Conservation (phyloP, 2,888 invertebrate species). For the Phortica magna region DNA sequence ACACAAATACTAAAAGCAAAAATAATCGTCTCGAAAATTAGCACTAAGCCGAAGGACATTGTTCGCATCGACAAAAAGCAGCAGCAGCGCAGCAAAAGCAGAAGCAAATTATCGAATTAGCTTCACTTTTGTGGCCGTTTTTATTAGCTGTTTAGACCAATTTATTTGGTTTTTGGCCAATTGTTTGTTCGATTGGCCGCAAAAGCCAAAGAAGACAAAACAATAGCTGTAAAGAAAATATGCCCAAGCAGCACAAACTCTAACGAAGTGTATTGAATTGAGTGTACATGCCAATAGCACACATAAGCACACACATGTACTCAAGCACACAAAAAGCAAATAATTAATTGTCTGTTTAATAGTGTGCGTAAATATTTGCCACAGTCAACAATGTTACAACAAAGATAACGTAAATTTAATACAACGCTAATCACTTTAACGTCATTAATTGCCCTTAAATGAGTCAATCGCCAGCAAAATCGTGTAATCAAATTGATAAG, state of each 20-base stretch:
- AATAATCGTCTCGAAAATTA: constrained; percentile 34
- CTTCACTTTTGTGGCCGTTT: constrained; percentile 56
- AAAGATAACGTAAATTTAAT: constrained; percentile 16
- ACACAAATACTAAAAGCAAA: constrained; percentile 32
- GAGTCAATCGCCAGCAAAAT: neutral
- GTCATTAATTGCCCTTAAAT: constrained; percentile 26
- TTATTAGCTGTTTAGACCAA: constrained; percentile 59
- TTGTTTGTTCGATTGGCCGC: constrained; percentile 45
- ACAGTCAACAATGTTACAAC: neutral
- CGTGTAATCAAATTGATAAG: neutral
- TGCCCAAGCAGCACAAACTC: neutral
- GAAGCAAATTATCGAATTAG: constrained; percentile 64
- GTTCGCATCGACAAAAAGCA: constrained; percentile 28
- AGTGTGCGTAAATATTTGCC: constrained; percentile 21
- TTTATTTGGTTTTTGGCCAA: constrained; percentile 57
- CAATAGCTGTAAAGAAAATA: constrained; percentile 7
- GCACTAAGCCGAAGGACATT: constrained; percentile 33
- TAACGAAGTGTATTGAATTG: neutral
- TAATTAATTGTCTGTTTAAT: constrained; percentile 44
- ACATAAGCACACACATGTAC: constrained; percentile 29
- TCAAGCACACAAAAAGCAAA: constrained; percentile 16
- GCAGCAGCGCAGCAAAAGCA: neutral
- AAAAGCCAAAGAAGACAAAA: constrained; percentile 7
- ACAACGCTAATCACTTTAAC: constrained; percentile 23
- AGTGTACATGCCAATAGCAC: neutral